phyloP scores from a whole-genome alignment of 2,113 vertebrate species.

The Hippocampus mohnikei region DNA sequence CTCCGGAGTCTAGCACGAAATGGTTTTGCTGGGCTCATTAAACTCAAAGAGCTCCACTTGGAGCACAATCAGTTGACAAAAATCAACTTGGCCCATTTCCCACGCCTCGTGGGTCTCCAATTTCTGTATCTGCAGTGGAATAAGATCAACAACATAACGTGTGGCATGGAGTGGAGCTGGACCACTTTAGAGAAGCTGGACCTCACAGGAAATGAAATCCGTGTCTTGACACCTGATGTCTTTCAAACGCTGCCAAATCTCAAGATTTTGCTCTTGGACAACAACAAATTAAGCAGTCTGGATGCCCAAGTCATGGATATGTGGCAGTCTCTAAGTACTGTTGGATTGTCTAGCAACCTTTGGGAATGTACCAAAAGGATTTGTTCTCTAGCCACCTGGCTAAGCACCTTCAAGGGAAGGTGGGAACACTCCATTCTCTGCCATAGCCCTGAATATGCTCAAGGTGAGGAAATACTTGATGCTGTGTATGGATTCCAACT shows the following conservation, averaged over 20 bases:
- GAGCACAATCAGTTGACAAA: conserved; percentile 98
- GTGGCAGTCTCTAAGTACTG: conserved; percentile 83
- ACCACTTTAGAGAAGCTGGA: conserved; percentile 94
- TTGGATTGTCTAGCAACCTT: conserved; percentile 93
- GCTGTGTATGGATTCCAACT: conserved; percentile 97
- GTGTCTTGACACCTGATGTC: conserved; percentile 85
- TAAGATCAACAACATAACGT: conserved; percentile 96
- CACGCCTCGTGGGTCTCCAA: conserved; percentile 92
- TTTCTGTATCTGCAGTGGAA: conserved; percentile 96
- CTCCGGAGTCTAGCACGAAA: conserved; percentile 95
- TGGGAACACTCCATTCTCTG: conserved; percentile 97
- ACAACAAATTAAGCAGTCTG: conserved; percentile 92
- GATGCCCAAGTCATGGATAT: conserved; percentile 85
- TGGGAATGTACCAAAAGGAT: conserved; percentile 98
- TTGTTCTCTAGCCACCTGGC: conserved; percentile 91
- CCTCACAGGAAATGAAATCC: conserved; percentile 93
- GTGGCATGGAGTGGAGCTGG: conserved; percentile 98
- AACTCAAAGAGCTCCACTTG: conserved; percentile 96
- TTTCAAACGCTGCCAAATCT: conserved; percentile 96
- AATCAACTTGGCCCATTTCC: conserved; percentile 99
- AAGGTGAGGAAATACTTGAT: conserved; percentile 98
- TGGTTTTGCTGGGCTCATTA: conserved; percentile 97
- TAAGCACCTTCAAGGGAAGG: conserved; percentile 92
- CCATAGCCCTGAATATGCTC: conserved; percentile 92
- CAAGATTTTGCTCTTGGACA: conserved; percentile 94